Percentiles rank a stretch among this genome's conserved stretches.
Conservation (phyloP, 2,797 vertebrate genomes). For the Sebastes itinus region DNA sequence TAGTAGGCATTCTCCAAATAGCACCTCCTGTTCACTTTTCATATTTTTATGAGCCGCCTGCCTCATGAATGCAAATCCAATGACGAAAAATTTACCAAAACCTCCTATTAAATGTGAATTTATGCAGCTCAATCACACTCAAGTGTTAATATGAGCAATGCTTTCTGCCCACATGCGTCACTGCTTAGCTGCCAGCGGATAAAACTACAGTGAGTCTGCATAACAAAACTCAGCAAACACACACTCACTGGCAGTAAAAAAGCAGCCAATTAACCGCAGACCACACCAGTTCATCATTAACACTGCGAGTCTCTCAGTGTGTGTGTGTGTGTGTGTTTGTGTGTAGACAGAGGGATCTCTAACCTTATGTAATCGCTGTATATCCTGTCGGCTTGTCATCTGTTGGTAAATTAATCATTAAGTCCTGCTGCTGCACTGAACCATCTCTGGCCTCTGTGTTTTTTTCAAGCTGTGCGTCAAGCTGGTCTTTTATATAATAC, state of each 20-base stretch:
- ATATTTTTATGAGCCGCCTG: not conserved
- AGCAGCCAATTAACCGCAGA: slow-evolving; percentile 50
- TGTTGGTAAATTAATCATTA: slow-evolving; percentile 76
- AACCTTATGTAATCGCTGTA: slow-evolving; percentile 68
- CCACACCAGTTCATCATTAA: slow-evolving; percentile 57
- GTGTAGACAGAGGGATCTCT: slow-evolving; percentile 47
- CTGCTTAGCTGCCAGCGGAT: not conserved
- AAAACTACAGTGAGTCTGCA: not conserved
- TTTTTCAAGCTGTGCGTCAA: slow-evolving; percentile 61
- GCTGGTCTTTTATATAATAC: slow-evolving; percentile 62
- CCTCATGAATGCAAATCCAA: not conserved
- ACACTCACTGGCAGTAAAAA: not conserved
- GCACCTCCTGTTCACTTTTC: not conserved
- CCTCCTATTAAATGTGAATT: slow-evolving; percentile 7
- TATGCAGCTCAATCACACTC: slow-evolving; percentile 23
- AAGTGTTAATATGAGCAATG: slow-evolving; percentile 17
- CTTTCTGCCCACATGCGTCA: not conserved
- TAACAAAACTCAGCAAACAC: slow-evolving; percentile 12
- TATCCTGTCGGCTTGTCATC: slow-evolving; percentile 70
- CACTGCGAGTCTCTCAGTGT: slow-evolving; percentile 25
- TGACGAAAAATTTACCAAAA: not conserved
- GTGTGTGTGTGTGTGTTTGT: slow-evolving; percentile 14
- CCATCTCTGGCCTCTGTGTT: slow-evolving; percentile 38
- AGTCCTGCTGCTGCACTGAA: slow-evolving; percentile 57
- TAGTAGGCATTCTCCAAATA: not conserved